Percentiles rank a stretch among this genome's conserved stretches.
Conservation (phyloP, 2,113 vertebrate species). For the Panurus biarmicus region DNA sequence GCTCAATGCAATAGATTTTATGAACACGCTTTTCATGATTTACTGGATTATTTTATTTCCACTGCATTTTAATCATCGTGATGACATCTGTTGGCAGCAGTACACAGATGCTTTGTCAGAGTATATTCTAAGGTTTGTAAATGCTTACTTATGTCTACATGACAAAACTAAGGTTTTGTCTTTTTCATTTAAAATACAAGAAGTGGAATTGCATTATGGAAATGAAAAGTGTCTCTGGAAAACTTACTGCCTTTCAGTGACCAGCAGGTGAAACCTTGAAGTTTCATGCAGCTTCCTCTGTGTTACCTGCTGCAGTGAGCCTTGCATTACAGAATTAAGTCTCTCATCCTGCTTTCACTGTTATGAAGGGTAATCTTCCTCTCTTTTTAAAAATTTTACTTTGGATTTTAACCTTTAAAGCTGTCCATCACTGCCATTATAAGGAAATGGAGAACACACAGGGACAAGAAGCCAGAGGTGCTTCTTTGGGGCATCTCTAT, state of each 20-base stretch:
- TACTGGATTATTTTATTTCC: conserved; percentile 55
- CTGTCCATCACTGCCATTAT: neutral
- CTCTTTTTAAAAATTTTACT: neutral
- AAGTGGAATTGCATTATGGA: neutral
- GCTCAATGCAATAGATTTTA: neutral
- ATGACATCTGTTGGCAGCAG: conserved; percentile 55
- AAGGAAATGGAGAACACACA: neutral
- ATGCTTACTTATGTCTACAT: neutral
- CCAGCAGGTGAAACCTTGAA: neutral
- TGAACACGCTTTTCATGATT: neutral
- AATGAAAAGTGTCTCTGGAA: neutral
- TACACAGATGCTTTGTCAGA: conserved; percentile 16
- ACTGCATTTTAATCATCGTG: conserved; percentile 52
- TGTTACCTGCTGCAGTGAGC: neutral
- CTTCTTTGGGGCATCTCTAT: neutral
- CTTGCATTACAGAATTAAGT: neutral
- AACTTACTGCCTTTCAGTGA: neutral
- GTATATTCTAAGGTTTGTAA: neutral
- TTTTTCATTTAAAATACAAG: neutral
- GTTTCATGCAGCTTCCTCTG: neutral
- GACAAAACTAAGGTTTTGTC: neutral
- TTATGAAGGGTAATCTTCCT: neutral
- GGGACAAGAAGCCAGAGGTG: neutral
- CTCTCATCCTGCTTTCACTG: neutral
- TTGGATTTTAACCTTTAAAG: neutral